These are phyloP conservation scores for Heliconius ethilla DNA, from an alignment of 2,888 invertebrate genomes.

Conservation along the genomic window DNA sequence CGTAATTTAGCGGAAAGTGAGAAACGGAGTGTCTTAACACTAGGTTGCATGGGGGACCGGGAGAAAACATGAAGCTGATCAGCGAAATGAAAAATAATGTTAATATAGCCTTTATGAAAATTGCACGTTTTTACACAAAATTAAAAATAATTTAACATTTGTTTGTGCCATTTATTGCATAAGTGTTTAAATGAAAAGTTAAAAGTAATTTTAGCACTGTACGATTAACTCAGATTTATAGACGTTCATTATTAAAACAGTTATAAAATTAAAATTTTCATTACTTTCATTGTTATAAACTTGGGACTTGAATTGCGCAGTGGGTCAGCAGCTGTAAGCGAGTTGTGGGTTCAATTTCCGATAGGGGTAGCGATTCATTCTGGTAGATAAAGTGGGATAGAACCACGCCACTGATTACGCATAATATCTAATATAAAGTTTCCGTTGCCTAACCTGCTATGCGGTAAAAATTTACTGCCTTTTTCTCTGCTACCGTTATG, in stretches of 20 bases:
- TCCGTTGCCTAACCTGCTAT: too few relatives aligned
- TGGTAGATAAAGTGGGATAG: too few relatives aligned
- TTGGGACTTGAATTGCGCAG: neutral
- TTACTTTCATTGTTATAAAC: neutral
- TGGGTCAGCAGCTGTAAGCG: neutral
- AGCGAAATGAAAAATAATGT: too few relatives aligned
- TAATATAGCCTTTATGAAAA: neutral
- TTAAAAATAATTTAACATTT: neutral
- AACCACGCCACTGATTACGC: too few relatives aligned
- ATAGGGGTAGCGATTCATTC: neutral
- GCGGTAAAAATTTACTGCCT: too few relatives aligned
- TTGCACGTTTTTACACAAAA: neutral
- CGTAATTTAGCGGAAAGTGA: neutral
- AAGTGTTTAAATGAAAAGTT: neutral
- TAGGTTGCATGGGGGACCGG: neutral
- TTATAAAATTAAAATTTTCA: neutral
- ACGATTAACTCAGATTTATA: constrained; percentile 13
- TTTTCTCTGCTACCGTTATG: too few relatives aligned
- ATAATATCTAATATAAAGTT: too few relatives aligned
- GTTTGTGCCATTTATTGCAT: constrained; percentile 1
- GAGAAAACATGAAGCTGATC: neutral
- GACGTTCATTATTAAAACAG: constrained; percentile 25
- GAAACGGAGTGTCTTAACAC: neutral
- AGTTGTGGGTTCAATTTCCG: neutral
- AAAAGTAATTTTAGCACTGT: constrained; percentile 12